Evolutionary conservation across 2,113 vertebrate genomes (phyloP).

Genomic region (Athene cunicularia): DNA sequence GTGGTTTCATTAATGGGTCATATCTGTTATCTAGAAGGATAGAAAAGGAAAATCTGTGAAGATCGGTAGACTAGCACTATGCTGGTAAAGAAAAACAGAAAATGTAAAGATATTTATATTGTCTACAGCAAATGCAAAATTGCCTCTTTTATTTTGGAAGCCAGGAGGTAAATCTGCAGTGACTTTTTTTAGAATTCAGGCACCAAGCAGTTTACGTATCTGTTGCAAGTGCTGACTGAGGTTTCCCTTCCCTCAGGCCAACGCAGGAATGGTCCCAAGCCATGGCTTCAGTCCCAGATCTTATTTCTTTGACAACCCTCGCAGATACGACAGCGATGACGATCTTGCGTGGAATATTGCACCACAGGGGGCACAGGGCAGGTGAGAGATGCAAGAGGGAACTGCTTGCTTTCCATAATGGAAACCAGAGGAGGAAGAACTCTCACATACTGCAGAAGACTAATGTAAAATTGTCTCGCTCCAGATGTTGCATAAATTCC

Average conservation of each 20-base stretch:
- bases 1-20: neutral
- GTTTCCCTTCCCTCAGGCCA: constrained; percentile 74
- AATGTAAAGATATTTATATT: neutral
- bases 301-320: constrained; percentile 97
- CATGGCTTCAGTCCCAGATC: constrained; percentile 89
- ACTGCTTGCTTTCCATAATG: accelerated
- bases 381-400: constrained; percentile 74
- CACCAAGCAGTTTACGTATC: neutral
- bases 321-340: constrained; percentile 95
- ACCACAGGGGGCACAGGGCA: constrained; percentile 88
- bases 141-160: neutral
- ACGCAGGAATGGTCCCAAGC: constrained; percentile 83
- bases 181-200: neutral
- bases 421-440: neutral
- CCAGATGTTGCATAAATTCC: neutral
- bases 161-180: neutral
- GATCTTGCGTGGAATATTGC: constrained; percentile 92
- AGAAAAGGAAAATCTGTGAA: neutral
- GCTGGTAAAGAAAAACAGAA: neutral
- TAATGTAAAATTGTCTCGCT: neutral
- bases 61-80: neutral
- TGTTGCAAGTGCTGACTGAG: neutral
- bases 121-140: neutral
- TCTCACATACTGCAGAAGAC: neutral
- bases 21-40: neutral